Conservation (phyloP, 2,113 vertebrate species). For the Scatophagus argus region DNA sequence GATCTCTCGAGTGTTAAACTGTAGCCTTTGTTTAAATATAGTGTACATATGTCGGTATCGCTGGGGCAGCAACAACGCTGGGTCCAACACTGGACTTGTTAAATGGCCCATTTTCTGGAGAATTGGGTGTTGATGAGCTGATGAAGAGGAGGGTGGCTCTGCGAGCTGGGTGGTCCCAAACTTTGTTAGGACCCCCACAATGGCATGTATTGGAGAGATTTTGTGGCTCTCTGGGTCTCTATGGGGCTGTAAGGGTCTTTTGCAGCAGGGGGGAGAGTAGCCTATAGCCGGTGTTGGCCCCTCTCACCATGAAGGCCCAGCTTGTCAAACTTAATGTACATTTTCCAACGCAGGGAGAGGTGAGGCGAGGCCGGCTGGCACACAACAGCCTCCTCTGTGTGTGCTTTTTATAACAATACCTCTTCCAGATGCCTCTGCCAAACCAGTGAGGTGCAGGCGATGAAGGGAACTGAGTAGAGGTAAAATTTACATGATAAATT, state of each 20-base stretch:
- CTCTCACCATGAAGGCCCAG: constrained; percentile 78
- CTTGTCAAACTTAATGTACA: constrained; percentile 83
- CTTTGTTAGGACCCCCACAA: constrained; percentile 69
- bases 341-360: constrained; percentile 77
- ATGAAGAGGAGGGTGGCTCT: constrained; percentile 80
- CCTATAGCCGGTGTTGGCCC: constrained; percentile 70
- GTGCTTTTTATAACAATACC: constrained; percentile 79
- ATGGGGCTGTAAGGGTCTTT: constrained; percentile 76
- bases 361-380: constrained; percentile 75
- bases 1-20: constrained; percentile 44
- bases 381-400: constrained; percentile 78
- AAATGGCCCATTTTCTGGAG: constrained; percentile 80
- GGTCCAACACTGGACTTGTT: constrained; percentile 64
- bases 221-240: constrained; percentile 72
- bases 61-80: constrained; percentile 59
- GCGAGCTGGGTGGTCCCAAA: constrained; percentile 78
- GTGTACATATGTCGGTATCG: constrained; percentile 39
- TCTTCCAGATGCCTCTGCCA: constrained; percentile 75
- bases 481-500: constrained; percentile 56
- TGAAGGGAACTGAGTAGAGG: constrained; percentile 43
- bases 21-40: constrained; percentile 48
- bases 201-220: constrained; percentile 66
- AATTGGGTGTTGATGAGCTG: constrained; percentile 85
- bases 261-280: constrained; percentile 70
- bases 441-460: constrained; percentile 54